Evolutionary conservation across 2,113 vertebrate genomes (phyloP).

Genomic region (Arothron firmamentum): DNA sequence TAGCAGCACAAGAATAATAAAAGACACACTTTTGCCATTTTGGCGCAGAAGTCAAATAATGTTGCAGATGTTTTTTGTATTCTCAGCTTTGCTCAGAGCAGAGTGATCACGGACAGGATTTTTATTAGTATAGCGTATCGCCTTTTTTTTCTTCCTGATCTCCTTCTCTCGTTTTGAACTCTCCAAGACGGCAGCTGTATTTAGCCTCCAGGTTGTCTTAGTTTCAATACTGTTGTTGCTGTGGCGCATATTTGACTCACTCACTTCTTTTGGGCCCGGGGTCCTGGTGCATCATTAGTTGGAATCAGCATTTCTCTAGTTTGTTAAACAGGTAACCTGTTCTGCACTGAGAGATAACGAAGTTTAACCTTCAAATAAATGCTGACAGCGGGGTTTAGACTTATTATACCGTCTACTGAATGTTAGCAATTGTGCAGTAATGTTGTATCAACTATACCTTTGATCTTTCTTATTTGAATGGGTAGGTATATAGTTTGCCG

Average conservation of each 20-base stretch:
- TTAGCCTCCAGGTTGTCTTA: constrained; percentile 76
- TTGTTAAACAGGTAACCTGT: constrained; percentile 73
- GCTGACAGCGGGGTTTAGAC: constrained; percentile 76
- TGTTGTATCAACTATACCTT: constrained; percentile 95
- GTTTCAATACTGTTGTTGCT: constrained; percentile 80
- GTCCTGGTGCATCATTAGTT: constrained; percentile 55
- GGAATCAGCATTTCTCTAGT: constrained; percentile 68
- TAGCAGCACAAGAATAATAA: constrained; percentile 62
- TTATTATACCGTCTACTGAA: constrained; percentile 77
- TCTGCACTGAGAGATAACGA: constrained; percentile 72
- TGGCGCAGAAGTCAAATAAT: constrained; percentile 82
- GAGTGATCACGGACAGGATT: constrained; percentile 77
- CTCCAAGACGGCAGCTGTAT: constrained; percentile 79
- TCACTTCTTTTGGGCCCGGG: constrained; percentile 60
- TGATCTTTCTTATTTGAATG: constrained; percentile 78
- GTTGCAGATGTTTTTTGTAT: constrained; percentile 77
- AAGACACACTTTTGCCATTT: constrained; percentile 78
- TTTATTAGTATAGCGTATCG: constrained; percentile 90
- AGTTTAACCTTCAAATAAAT: constrained; percentile 71
- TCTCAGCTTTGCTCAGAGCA: constrained; percentile 88
- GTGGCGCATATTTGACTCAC: constrained; percentile 71
- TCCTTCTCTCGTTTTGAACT: constrained; percentile 65
- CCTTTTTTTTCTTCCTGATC: constrained; percentile 65
- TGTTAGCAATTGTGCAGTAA: constrained; percentile 90
- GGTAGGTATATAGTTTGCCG: constrained; percentile 75